Conservation (phyloP, 2,113 vertebrate genomes). For the Smithornis capensis region DNA sequence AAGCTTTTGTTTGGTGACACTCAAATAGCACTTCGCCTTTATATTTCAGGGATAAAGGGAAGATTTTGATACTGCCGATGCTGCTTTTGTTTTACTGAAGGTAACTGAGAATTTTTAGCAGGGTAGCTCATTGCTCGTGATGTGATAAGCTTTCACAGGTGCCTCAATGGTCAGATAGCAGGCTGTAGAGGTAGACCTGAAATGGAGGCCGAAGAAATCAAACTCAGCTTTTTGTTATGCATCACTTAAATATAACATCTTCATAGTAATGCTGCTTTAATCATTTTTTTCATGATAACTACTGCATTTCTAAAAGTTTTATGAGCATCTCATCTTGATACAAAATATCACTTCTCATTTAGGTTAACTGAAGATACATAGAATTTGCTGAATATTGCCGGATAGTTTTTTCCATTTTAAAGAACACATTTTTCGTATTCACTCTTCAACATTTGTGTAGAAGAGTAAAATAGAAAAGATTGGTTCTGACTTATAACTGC, state of each 20-base stretch:
- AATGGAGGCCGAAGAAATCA: background rate
- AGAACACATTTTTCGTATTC: background rate
- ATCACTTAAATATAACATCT: background rate
- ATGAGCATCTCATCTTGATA: background rate
- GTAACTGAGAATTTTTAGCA: background rate
- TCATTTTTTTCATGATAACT: background rate
- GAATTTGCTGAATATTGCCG: background rate
- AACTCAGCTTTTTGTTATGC: background rate
- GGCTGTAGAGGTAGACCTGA: background rate
- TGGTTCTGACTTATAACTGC: background rate
- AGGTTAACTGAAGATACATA: background rate
- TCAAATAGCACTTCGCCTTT: background rate
- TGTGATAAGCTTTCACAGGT: background rate
- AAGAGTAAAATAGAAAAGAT: background rate
- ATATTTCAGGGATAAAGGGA: background rate
- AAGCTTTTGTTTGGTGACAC: background rate
- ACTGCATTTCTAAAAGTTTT: background rate
- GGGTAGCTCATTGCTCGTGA: accelerated
- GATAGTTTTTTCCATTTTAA: background rate
- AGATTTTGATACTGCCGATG: background rate
- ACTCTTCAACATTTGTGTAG: accelerated
- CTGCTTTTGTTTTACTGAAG: background rate
- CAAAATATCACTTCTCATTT: background rate
- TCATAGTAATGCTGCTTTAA: background rate
- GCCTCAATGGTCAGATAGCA: background rate